Evolutionary conservation across 2,888 invertebrate genomes (phyloP).

Genomic region (Metellina segmentata): DNA sequence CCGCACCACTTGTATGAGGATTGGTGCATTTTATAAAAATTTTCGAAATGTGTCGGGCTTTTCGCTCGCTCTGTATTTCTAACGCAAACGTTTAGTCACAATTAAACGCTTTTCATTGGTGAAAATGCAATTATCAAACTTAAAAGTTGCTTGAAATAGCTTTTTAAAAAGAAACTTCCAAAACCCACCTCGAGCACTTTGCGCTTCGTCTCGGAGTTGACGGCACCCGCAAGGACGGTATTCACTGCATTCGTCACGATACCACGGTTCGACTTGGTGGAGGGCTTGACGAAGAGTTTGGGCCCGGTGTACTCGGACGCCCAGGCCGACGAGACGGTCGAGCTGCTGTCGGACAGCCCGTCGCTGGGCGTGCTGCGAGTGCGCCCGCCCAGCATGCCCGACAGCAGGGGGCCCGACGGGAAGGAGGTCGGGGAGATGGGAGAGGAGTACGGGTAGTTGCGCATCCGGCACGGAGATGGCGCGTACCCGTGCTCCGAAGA

Average conservation of each 20-base stretch:
- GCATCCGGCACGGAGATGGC: constrained; percentile 60
- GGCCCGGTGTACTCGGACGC: constrained; percentile 85
- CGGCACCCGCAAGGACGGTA: constrained; percentile 98
- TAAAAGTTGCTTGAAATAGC: too few species aligned
- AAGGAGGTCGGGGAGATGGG: constrained; percentile 69
- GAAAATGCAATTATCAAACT: too few species aligned
- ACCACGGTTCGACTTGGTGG: constrained; percentile 97
- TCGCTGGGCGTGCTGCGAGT: constrained; percentile 77
- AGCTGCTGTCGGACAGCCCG: constrained; percentile 77
- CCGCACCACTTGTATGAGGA: too few species aligned
- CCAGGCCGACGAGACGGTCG: constrained; percentile 74
- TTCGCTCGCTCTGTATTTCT: too few species aligned
- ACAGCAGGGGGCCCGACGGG: constrained; percentile 49
- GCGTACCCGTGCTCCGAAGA: constrained; percentile 73
- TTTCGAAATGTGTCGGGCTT: too few species aligned
- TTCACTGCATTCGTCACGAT: constrained; percentile 97
- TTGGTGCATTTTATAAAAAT: too few species aligned
- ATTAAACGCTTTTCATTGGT: too few species aligned
- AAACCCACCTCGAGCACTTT: constrained; percentile 88
- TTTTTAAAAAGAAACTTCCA: background rate
- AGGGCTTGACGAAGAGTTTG: constrained; percentile 97
- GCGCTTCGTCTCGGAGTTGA: constrained; percentile 95
- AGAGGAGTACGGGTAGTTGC: constrained; percentile 66
- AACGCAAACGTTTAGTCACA: too few species aligned
- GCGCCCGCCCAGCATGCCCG: constrained; percentile 49